Percentiles rank a stretch among this genome's conserved stretches.
Conservation (phyloP, 37 sponge, comb jelly and placozoan species). For the Theonella swinhoei region DNA sequence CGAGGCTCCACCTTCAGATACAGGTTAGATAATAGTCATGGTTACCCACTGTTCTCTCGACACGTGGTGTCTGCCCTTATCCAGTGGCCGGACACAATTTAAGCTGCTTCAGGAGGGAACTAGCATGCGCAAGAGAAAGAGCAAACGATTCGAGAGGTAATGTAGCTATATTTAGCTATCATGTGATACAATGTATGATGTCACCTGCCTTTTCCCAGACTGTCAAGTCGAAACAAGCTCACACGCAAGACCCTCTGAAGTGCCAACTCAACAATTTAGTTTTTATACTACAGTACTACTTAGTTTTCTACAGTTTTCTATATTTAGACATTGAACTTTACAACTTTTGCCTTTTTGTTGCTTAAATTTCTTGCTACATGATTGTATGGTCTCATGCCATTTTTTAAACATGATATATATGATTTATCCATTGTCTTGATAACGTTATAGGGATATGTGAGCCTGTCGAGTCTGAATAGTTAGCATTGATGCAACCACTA, state of each 20-base stretch:
- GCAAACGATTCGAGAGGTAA: constrained; percentile 25
- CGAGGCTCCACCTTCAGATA: constrained; percentile 84
- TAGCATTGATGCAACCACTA: no score
- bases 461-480: no score
- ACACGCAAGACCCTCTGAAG: constrained; percentile 46
- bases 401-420: no score
- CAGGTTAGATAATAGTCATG: no score
- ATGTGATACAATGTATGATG: neutral
- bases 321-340: neutral
- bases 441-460: no score
- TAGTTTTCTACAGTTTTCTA: neutral
- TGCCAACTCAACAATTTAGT: neutral
- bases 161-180: neutral
- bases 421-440: no score
- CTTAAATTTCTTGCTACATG: neutral
- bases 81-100: constrained; percentile 83
- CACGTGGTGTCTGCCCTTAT: neutral
- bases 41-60: no score
- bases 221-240: constrained; percentile 33
- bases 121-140: constrained; percentile 11
- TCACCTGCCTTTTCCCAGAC: neutral
- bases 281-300: neutral
- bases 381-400: no score
- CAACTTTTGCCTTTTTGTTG: neutral
- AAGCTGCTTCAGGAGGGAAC: constrained; percentile 74